Base-by-base conservation (phyloP, 2,113 vertebrate genomes). In the Poeciliopsis retropinna region DNA sequence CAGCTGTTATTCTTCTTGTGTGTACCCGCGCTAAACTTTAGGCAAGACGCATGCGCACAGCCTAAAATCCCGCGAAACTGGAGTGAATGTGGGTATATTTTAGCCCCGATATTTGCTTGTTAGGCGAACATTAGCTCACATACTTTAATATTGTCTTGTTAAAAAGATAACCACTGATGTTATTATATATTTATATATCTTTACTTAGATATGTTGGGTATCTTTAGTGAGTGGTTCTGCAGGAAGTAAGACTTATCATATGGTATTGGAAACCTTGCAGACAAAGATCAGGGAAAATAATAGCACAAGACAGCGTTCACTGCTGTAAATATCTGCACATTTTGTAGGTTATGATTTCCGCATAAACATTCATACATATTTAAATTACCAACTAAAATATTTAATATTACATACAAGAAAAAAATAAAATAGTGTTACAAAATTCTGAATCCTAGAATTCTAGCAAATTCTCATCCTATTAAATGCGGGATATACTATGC, bases 31-130 rank as follows among this genome's bases (percentile, higher is more conserved):
- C 70, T 25, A 70, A 76, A 73, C 30, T 81, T 75, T 78, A 79
- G 1, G 0, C 2, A 86, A 0, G 0, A 39, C 90, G 92, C 92
- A 90, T 88, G 91, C 91, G 92, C 81, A 17, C 0, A 39, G 2
- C 1, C 67, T 39, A 78, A 41, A 83, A 30, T 93, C 80, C 92
- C 93, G 92, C 92, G 89, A 89, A 93, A 10, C 5, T 1, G 0
- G 2, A 19, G 0, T 4, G 14, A 0, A 0, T 0, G 0, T 0
- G 0, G 0, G 0, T 0, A 0, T 3, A 0, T 6, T 27, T 14
- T 0, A 1, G 17, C 72, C 85, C 89, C 29, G 28, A 1, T 0
- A 2, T 37, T 0, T 0, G 79, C 4, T 32, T 80, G 51, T 25
- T 73, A 86, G 85, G 1, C 60, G 11, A 8, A 2, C 2, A 0